phyloP scores from a whole-genome alignment of 2,113 vertebrate genomes.

The Stigmatopora nigra region DNA sequence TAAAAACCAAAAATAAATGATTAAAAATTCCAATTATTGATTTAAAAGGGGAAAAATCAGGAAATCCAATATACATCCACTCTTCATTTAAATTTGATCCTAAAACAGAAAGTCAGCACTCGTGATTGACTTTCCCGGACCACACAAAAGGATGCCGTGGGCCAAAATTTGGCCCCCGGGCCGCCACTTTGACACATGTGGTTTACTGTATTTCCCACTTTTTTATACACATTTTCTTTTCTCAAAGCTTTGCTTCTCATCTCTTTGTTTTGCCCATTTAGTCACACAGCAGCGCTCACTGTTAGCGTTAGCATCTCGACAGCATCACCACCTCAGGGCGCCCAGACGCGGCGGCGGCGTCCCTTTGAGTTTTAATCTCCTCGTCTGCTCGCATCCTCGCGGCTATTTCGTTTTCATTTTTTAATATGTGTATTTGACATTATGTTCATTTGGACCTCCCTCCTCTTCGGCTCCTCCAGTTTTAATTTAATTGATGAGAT shows the following conservation, averaged over 20 bases:
- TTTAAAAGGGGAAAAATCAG: too few species aligned
- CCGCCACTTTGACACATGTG: too few species aligned
- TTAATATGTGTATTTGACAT: slow-evolving; percentile 73
- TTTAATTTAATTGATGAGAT: slow-evolving; percentile 67
- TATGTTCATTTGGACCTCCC: slow-evolving; percentile 62
- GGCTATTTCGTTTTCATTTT: slow-evolving; percentile 70
- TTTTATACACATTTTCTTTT: slow-evolving; percentile 7
- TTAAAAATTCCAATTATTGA: too few species aligned
- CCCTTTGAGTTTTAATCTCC: slow-evolving; percentile 70
- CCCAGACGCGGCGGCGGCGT: slow-evolving; percentile 38
- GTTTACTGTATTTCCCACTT: too few species aligned
- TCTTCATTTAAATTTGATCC: too few species aligned
- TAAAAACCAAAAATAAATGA: too few species aligned
- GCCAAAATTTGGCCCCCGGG: too few species aligned
- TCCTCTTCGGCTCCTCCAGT: background rate
- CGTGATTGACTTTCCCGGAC: too few species aligned
- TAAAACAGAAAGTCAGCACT: too few species aligned
- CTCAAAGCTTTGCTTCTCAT: slow-evolving; percentile 21
- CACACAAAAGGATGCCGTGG: too few species aligned
- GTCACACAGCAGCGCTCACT: slow-evolving; percentile 29
- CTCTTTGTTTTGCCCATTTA: slow-evolving; percentile 38
- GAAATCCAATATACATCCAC: too few species aligned
- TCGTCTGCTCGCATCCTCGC: slow-evolving; percentile 60
- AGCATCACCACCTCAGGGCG: slow-evolving; percentile 55
- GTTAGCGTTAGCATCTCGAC: slow-evolving; percentile 60